These are phyloP conservation scores for Sanderia malayensis DNA, from an alignment of 30 jellyfish, hydroid and myxozoan genomes.

Conservation along the genomic window DNA sequence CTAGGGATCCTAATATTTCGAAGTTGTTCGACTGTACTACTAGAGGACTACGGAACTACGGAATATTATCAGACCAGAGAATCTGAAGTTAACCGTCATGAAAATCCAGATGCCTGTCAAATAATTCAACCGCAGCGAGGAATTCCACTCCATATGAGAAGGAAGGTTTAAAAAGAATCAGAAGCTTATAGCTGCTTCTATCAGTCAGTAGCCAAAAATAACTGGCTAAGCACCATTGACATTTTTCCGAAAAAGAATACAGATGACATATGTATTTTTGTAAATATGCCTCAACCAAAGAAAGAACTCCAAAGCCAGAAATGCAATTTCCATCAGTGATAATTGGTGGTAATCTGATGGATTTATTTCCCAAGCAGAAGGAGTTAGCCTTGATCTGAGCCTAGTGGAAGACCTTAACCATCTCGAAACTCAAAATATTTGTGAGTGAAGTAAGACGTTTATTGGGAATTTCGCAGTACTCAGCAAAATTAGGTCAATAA, in stretches of 20 bases:
- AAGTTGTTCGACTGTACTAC: no score
- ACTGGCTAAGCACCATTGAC: background rate
- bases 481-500: background rate
- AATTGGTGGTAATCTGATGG: constrained; percentile 4
- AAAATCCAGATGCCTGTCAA: background rate
- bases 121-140: background rate
- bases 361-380: background rate
- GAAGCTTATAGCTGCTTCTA: background rate
- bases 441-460: constrained; percentile 31
- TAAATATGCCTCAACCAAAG: background rate
- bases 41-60: no score
- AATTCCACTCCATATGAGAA: background rate
- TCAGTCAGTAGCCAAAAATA: background rate
- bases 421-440: constrained; percentile 20
- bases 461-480: constrained; percentile 12
- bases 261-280: background rate
- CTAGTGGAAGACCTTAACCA: constrained; percentile 25
- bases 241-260: background rate
- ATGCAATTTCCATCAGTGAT: background rate
- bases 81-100: background rate
- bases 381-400: constrained; percentile 9
- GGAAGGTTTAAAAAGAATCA: background rate
- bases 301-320: background rate
- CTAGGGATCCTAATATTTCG: no score
- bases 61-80: background rate